Base-by-base conservation (phyloP, 2,888 invertebrate species). In the Tetranychus piercei region DNA sequence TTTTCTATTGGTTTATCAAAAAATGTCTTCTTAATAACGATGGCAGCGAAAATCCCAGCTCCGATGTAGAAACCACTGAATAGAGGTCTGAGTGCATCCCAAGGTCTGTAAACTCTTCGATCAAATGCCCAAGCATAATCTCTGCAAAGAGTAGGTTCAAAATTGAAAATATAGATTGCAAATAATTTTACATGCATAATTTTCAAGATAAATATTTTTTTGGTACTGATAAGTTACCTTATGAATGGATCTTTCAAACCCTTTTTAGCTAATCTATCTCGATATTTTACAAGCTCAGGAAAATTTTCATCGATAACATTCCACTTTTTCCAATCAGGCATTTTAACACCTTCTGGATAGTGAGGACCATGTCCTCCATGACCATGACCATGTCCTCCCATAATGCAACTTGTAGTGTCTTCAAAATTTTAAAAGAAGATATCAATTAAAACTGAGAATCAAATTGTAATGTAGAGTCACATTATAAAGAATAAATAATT, bases 201-300 rank as follows among this genome's bases (percentile, higher is more conserved):
- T 34, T 34, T 34, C 34, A 34, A 34, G 34, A 34, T 34, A 34
- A 34, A 34, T 55, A n/a, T 69, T 7, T 9, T 7, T 69, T 69
- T 23, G 8, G 1, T 1, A 69, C 9, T 20, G 20, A 22, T 23
- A 20, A 69, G 5, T 5, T 11, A 69, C 69, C 69, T 69, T 20
- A 69, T 22, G 20, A 18, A 69, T 69, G 69, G 69, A 69, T 69
- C 69, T 69, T 20, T 23, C 5, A 69, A 22, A 23, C 69, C 69
- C 11, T 69, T 23, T 22, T 22, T 69, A 1, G 20, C 11, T 23
- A 69, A 23, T 23, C 20, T 20, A 69, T 20, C n/a, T 1, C 34
- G 20, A 11, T 23, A 11, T 69, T 69, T 69, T 20, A 23, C 20
- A 5, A 69, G 18, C 6, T 34, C 34, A n/a, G 6, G 20, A 11